phyloP scores from a whole-genome alignment of 1,140 invertebrate species.

The Lethocerus indicus region DNA sequence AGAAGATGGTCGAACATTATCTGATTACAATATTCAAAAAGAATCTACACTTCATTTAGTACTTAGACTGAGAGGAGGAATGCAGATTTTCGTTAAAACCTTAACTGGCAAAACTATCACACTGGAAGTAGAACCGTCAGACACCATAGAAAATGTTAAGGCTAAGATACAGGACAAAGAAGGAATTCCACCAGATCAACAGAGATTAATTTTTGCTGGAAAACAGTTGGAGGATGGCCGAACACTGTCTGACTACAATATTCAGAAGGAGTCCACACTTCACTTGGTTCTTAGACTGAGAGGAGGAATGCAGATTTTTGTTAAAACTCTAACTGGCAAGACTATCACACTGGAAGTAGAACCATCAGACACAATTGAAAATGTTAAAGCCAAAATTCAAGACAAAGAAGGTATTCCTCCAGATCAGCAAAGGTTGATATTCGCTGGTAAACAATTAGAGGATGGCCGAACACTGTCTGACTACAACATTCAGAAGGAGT shows the following conservation, averaged over 20 bases:
- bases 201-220: too few relatives aligned
- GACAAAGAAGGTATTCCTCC: conserved; percentile 50
- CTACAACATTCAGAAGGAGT: conserved; percentile 36
- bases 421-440: conserved; percentile 46
- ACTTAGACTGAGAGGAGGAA: conserved; percentile 46
- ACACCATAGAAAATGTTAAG: too few relatives aligned
- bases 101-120: too few relatives aligned
- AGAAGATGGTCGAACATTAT: too few relatives aligned
- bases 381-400: conserved; percentile 65
- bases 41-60: conserved; percentile 66
- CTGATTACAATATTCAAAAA: conserved; percentile 67
- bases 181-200: too few relatives aligned
- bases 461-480: conserved; percentile 55
- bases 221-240: too few relatives aligned
- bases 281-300: conserved; percentile 58
- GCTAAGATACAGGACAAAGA: too few relatives aligned
- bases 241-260: conserved; percentile 58
- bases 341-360: conserved; percentile 70
- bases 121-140: too few relatives aligned
- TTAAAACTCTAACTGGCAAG: conserved; percentile 66
- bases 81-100: conserved; percentile 93
- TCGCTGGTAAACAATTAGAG: conserved; percentile 67
- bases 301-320: conserved; percentile 71
- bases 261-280: conserved; percentile 63
- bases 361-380: conserved; percentile 57